Conservation (phyloP, 1,140 invertebrate species). For the Caenorhabditis brenneri region DNA sequence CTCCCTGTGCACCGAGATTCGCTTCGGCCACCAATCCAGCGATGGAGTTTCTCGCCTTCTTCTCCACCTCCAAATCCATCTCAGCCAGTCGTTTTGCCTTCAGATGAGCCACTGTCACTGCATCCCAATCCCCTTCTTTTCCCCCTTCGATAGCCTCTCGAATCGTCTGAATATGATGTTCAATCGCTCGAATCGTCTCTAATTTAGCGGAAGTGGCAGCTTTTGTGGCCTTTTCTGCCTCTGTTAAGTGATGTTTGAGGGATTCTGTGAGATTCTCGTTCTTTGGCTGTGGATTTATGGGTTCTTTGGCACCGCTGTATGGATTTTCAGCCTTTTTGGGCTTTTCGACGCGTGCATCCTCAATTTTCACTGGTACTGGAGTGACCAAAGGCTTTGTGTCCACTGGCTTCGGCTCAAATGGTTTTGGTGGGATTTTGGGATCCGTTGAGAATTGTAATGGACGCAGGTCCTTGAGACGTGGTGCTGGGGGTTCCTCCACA, state of each 20-base stretch:
- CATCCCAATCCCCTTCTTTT: conserved; percentile 30
- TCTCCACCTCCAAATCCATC: neutral
- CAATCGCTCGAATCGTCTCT: conserved; percentile 41
- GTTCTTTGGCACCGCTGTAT: neutral
- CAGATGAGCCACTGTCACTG: conserved; percentile 12
- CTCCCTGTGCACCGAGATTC: conserved; percentile 25
- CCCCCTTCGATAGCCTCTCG: conserved; percentile 42
- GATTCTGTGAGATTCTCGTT: conserved; percentile 22
- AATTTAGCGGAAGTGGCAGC: conserved; percentile 1
- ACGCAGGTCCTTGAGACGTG: conserved; percentile 8
- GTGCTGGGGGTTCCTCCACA: neutral
- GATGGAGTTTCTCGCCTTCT: neutral
- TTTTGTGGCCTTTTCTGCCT: neutral
- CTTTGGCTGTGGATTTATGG: neutral
- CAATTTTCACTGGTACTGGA: neutral
- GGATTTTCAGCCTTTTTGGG: neutral
- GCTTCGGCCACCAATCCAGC: neutral
- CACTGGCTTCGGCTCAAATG: neutral
- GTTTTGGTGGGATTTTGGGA: neutral
- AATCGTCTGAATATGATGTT: conserved; percentile 42
- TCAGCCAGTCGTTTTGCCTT: neutral
- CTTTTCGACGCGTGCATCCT: neutral
- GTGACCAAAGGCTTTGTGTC: no score
- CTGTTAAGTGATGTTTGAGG: neutral
- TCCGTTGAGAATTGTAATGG: neutral